Conservation (phyloP, 2,797 vertebrate genomes). For the Melanotaenia pygmaea region DNA sequence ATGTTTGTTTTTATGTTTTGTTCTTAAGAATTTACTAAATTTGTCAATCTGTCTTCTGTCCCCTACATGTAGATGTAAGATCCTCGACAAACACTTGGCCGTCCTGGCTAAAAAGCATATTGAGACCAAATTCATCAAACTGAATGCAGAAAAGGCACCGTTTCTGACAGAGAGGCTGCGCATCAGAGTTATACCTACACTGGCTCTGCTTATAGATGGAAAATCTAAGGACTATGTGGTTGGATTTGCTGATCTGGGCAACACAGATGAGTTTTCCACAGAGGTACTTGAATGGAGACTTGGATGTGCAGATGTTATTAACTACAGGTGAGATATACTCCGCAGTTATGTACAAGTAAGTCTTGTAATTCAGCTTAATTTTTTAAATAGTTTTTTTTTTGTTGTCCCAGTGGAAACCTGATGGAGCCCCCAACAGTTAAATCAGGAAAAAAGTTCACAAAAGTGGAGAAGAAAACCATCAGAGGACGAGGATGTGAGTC, state of each 20-base stretch:
- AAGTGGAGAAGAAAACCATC: conserved; percentile 96
- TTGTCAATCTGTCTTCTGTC: conserved; percentile 20
- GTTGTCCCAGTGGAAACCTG: conserved; percentile 87
- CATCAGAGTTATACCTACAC: conserved; percentile 94
- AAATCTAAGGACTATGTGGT: conserved; percentile 96
- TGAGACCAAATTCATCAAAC: conserved; percentile 97
- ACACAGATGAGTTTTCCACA: conserved; percentile 95
- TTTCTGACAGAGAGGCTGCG: conserved; percentile 93
- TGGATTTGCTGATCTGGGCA: conserved; percentile 94
- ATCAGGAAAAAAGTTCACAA: conserved; percentile 89
- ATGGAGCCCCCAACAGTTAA: conserved; percentile 92
- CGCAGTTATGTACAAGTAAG: not conserved
- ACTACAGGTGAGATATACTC: conserved; percentile 87
- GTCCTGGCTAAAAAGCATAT: conserved; percentile 94
- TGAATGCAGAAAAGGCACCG: conserved; percentile 96
- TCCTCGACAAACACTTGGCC: conserved; percentile 93
- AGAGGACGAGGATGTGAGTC: conserved; percentile 92
- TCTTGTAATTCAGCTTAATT: too few species aligned
- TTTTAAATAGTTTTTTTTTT: too few species aligned
- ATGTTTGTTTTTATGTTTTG: too few species aligned
- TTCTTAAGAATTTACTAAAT: conserved; percentile 1
- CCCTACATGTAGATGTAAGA: conserved; percentile 87
- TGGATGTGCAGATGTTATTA: conserved; percentile 90
- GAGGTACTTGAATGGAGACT: conserved; percentile 97
- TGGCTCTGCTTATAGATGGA: conserved; percentile 93